A percentile compares a stretch with the other conserved stretches of the same genome.
Evolutionary conservation across 1,140 invertebrate genomes (phyloP).

Genomic region (Drosophila sturtevanti): DNA sequence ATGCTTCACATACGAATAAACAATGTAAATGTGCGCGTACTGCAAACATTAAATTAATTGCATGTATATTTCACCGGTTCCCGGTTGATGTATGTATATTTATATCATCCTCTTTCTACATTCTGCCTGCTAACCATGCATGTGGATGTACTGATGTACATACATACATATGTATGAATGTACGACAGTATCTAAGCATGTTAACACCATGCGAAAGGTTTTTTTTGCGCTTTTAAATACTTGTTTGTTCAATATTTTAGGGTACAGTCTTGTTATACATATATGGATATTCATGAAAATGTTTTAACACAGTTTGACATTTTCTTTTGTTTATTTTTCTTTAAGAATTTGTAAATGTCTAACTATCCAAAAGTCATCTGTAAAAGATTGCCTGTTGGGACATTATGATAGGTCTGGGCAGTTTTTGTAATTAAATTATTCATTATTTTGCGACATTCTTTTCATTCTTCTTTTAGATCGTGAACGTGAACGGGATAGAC

Average conservation of each 20-base stretch:
- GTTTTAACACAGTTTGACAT: background rate
- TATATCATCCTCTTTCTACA: background rate
- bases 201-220: constrained; percentile 2
- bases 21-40: background rate
- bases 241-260: background rate
- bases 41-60: background rate
- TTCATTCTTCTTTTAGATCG: constrained; percentile 49
- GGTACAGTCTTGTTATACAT: background rate
- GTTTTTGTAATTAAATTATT: background rate
- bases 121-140: background rate
- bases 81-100: background rate
- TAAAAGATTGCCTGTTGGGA: no score
- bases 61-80: background rate
- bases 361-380: no score
- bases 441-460: background rate
- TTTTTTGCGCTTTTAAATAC: background rate
- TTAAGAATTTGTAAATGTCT: no score
- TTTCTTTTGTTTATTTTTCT: no score
- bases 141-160: constrained; percentile 20
- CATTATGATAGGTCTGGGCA: no score
- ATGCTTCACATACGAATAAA: background rate
- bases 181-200: constrained; percentile 35
- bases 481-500: constrained; percentile 64
- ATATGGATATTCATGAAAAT: background rate
- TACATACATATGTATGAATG: no score